Percentiles rank a stretch among this genome's conserved stretches.
Evolutionary conservation across 2,888 invertebrate species (phyloP).

Genomic region (Ariolimax columbianus): DNA sequence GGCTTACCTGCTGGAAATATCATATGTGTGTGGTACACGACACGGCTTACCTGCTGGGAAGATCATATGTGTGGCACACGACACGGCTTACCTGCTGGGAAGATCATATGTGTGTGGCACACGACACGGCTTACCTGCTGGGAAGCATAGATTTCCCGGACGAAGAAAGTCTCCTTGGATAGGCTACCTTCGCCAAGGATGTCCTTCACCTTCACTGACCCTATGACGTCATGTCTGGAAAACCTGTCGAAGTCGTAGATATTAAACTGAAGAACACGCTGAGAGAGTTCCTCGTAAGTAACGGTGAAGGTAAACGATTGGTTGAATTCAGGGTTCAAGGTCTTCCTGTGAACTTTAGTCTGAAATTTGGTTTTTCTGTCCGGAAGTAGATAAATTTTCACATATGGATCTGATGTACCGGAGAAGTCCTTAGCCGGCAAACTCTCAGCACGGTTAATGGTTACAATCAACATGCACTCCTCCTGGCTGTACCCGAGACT

Average conservation of each 20-base stretch:
- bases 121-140: conserved; percentile 67
- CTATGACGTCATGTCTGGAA: conserved; percentile 91
- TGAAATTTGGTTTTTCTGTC: conserved; percentile 92
- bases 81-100: too few relatives aligned
- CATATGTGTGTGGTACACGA: too few relatives aligned
- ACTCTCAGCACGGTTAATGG: conserved; percentile 86
- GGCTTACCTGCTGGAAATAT: too few relatives aligned
- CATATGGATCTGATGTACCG: conserved; percentile 92
- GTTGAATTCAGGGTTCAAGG: conserved; percentile 89
- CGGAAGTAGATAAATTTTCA: conserved; percentile 90
- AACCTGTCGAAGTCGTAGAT: conserved; percentile 93
- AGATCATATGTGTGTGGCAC: neutral
- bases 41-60: too few relatives aligned
- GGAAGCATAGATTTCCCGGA: conserved; percentile 89
- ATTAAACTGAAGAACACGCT: conserved; percentile 89
- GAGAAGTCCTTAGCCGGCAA: conserved; percentile 90
- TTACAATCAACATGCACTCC: conserved; percentile 88
- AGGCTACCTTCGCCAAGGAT: conserved; percentile 88
- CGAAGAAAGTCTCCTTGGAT: conserved; percentile 89
- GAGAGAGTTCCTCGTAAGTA: conserved; percentile 86
- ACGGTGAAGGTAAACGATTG: conserved; percentile 91
- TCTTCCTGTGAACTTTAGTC: conserved; percentile 88
- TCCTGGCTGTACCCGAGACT: conserved; percentile 89
- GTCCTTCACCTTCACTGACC: conserved; percentile 89
- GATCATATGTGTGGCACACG: too few relatives aligned